Evolutionary conservation across 1,140 invertebrate genomes (phyloP).

Genomic region (Pectinophora gossypiella): DNA sequence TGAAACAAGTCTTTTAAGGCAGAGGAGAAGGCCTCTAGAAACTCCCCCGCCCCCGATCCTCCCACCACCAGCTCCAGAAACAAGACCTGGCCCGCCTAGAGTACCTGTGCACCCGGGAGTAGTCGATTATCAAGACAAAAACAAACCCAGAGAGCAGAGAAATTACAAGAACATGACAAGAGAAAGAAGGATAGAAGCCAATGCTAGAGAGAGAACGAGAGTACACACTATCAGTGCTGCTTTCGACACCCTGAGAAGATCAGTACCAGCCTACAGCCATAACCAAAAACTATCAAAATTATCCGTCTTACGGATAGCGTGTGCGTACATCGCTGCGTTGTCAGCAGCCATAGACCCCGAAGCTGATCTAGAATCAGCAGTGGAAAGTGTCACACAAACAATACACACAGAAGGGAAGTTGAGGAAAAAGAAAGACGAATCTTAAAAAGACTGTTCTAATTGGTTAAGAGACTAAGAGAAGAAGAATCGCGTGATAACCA

Average conservation of each 20-base stretch:
- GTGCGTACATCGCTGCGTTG: slow-evolving; percentile 92
- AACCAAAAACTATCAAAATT: slow-evolving; percentile 95
- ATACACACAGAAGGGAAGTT: slow-evolving; percentile 95
- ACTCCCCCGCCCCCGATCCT: slow-evolving; percentile 32
- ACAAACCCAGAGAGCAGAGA: slow-evolving; percentile 80
- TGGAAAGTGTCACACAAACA: slow-evolving; percentile 90
- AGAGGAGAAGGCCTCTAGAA: slow-evolving; percentile 46
- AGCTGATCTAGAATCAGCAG: slow-evolving; percentile 82
- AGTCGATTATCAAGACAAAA: slow-evolving; percentile 42
- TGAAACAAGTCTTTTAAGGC: slow-evolving; percentile 52
- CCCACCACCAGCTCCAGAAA: slow-evolving; percentile 31
- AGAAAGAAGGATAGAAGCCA: slow-evolving; percentile 93
- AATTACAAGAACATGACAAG: slow-evolving; percentile 97
- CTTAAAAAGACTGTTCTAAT: slow-evolving; percentile 29
- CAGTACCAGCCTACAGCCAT: slow-evolving; percentile 93
- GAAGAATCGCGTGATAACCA: neutral
- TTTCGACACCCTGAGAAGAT: slow-evolving; percentile 89
- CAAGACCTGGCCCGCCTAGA: slow-evolving; percentile 52
- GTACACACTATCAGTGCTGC: slow-evolving; percentile 97
- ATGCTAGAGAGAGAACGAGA: slow-evolving; percentile 92
- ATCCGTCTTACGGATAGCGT: slow-evolving; percentile 93
- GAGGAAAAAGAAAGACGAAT: slow-evolving; percentile 89
- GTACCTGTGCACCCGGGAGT: slow-evolving; percentile 77
- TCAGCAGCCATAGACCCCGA: slow-evolving; percentile 82
- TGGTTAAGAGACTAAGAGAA: neutral